A percentile compares a stretch with the other conserved stretches of the same genome.
phyloP scores from a whole-genome alignment of 2,113 vertebrate genomes.

The Hippocampus guttulatus region DNA sequence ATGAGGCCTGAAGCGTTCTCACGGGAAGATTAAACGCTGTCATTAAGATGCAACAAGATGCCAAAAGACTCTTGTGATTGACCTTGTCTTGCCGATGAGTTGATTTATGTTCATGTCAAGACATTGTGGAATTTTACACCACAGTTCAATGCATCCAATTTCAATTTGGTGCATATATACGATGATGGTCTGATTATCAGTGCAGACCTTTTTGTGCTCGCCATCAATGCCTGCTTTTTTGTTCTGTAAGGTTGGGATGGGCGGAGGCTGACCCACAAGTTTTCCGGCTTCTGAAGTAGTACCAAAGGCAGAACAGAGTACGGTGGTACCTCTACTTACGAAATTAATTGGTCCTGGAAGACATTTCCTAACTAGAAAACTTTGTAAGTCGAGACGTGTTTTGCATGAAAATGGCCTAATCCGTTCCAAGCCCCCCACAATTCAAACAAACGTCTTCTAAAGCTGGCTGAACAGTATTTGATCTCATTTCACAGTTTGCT shows the following conservation, averaged over 20 bases:
- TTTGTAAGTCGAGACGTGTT: too few species aligned
- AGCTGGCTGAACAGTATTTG: too few species aligned
- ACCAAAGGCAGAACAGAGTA: too few species aligned
- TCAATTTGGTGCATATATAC: neutral
- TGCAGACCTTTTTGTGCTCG: neutral
- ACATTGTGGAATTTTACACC: neutral
- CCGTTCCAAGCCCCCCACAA: too few species aligned
- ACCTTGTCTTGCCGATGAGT: slow-evolving; percentile 10
- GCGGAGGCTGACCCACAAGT: too few species aligned
- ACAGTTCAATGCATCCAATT: neutral
- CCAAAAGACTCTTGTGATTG: slow-evolving; percentile 4
- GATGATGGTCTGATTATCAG: neutral
- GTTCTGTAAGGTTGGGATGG: neutral
- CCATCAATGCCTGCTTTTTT: neutral
- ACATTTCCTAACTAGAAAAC: too few species aligned
- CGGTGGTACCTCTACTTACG: too few species aligned
- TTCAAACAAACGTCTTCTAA: too few species aligned
- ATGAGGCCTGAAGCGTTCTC: slow-evolving; percentile 26
- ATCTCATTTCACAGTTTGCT: too few species aligned
- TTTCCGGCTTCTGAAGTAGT: too few species aligned
- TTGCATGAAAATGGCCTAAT: too few species aligned
- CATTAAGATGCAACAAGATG: neutral
- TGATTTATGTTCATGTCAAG: slow-evolving; percentile 11
- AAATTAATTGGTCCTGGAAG: too few species aligned
- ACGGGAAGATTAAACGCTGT: slow-evolving; percentile 7